phyloP scores from a whole-genome alignment of 1,140 invertebrate species.

The Stegodyphus mimosarum region DNA sequence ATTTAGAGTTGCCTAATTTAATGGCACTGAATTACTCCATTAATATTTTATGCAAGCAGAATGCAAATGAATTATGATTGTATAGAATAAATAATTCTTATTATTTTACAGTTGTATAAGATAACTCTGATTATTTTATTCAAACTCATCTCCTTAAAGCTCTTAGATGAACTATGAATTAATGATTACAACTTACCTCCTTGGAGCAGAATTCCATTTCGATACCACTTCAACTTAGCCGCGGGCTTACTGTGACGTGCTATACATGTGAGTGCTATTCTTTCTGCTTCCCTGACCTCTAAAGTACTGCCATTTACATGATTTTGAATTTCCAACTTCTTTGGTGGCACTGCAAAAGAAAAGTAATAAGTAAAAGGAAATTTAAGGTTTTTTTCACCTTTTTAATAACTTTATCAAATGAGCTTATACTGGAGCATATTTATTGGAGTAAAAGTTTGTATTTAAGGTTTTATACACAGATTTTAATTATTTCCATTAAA shows the following conservation, averaged over 20 bases:
- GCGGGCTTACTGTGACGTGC: slow-evolving; percentile 88
- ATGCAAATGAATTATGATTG: neutral
- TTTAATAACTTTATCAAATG: no score
- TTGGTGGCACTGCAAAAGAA: slow-evolving; percentile 78
- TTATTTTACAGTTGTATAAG: no score
- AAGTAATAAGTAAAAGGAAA: neutral
- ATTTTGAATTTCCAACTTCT: slow-evolving; percentile 83
- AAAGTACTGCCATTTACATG: slow-evolving; percentile 82
- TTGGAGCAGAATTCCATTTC: slow-evolving; percentile 70
- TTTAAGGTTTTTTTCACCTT: no score
- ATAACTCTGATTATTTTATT: no score
- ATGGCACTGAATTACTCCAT: no score
- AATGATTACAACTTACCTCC: slow-evolving; percentile 25
- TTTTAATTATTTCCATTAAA: no score
- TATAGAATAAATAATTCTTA: no score
- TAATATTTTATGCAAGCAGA: neutral
- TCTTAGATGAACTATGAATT: neutral
- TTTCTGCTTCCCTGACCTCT: slow-evolving; percentile 85
- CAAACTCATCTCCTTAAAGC: neutral
- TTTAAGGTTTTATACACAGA: no score
- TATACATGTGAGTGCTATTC: slow-evolving; percentile 82
- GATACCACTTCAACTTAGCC: slow-evolving; percentile 88
- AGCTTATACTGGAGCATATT: no score
- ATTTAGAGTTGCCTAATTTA: no score
- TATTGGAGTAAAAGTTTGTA: no score